phyloP scores from a whole-genome alignment of 2,797 vertebrate species.

The Passerculus sandwichensis region DNA sequence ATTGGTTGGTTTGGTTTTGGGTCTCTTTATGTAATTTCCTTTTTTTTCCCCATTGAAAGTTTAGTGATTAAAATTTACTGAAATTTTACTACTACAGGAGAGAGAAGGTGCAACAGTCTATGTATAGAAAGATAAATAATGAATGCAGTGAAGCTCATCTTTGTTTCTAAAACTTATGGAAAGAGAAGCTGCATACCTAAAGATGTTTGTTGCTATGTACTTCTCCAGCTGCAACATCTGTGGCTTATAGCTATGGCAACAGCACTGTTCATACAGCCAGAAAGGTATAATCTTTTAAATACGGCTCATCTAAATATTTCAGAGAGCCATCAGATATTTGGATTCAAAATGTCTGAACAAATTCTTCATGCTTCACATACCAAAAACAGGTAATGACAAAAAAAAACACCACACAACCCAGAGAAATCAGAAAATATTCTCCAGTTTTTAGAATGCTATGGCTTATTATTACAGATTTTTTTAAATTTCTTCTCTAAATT shows the following conservation, averaged over 20 bases:
- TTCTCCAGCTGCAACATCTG: neutral
- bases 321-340: neutral
- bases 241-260: neutral
- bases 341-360: neutral
- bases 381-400: neutral
- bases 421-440: neutral
- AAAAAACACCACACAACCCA: neutral
- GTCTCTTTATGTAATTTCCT: rapidly evolving
- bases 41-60: neutral
- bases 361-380: neutral
- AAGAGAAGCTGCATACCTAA: neutral
- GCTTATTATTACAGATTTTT: neutral
- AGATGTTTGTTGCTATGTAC: neutral
- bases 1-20: neutral
- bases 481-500: neutral
- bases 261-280: neutral
- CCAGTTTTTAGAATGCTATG: neutral
- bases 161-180: neutral
- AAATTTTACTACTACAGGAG: neutral
- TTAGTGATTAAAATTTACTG: neutral
- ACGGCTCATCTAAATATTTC: neutral
- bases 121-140: neutral
- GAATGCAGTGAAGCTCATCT: neutral
- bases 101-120: neutral
- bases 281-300: neutral